Evolutionary conservation across 1,140 invertebrate genomes (phyloP).

Genomic region (Drosophila hydei): DNA sequence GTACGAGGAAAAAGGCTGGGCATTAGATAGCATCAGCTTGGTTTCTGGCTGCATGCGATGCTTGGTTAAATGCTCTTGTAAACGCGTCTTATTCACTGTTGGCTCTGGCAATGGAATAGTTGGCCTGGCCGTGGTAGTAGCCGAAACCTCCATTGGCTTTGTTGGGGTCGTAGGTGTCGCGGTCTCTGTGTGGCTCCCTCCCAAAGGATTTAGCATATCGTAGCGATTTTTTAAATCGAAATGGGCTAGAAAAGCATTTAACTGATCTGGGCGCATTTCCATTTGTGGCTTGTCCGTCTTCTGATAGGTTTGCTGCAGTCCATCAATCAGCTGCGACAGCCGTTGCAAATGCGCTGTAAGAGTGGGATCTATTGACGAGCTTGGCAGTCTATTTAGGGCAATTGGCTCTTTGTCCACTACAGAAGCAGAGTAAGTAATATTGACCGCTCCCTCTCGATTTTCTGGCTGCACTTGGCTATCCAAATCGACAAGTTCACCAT

Average conservation of each 20-base stretch:
- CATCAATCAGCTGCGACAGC: constrained; percentile 80
- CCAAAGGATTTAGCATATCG: constrained; percentile 60
- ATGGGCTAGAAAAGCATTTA: constrained; percentile 80
- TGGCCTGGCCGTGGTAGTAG: constrained; percentile 6
- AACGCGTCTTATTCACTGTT: constrained; percentile 53
- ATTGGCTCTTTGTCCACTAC: not conserved
- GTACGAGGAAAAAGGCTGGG: constrained; percentile 45
- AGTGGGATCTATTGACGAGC: constrained; percentile 66
- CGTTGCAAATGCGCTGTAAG: constrained; percentile 78
- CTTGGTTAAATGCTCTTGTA: constrained; percentile 62
- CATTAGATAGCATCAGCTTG: constrained; percentile 64
- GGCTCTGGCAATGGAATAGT: constrained; percentile 27
- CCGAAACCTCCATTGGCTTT: not conserved
- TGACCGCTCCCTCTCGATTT: constrained; percentile 54
- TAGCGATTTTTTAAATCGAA: constrained; percentile 80
- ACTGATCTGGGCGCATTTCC: constrained; percentile 78
- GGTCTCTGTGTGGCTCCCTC: constrained; percentile 14
- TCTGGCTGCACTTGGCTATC: constrained; percentile 45
- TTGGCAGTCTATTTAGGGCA: not conserved
- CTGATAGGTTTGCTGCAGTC: constrained; percentile 77
- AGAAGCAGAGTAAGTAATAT: not conserved
- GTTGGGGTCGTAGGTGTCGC: constrained; percentile 6
- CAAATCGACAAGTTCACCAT: constrained; percentile 69
- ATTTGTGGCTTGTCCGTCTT: constrained; percentile 60
- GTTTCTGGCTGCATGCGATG: constrained; percentile 71